Conservation (phyloP, 2,888 invertebrate species). For the Caenorhabditis plicata region DNA sequence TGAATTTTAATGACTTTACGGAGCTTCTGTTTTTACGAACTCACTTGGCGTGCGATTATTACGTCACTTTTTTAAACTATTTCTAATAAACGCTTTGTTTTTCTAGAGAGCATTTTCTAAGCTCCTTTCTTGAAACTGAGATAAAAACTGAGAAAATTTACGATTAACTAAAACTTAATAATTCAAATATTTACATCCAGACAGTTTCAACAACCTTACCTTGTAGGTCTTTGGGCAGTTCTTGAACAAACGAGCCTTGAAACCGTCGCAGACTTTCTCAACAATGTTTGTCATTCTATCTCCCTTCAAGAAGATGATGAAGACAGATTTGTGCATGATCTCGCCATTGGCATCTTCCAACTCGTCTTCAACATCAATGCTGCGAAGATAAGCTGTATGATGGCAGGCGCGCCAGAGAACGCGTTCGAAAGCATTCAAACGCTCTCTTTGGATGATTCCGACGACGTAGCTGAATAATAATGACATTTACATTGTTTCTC, state of each 20-base stretch:
- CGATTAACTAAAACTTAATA: too few species aligned
- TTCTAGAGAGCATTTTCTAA: too few species aligned
- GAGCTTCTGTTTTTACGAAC: too few species aligned
- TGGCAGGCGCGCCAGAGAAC: conserved; percentile 97
- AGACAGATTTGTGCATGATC: conserved; percentile 91
- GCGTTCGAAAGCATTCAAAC: conserved; percentile 90
- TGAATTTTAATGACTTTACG: too few species aligned
- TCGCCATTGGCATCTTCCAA: conserved; percentile 86
- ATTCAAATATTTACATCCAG: too few species aligned
- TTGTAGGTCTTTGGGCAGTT: conserved; percentile 97
- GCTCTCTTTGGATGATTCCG: conserved; percentile 90
- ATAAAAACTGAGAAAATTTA: too few species aligned
- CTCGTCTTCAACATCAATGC: conserved; percentile 85
- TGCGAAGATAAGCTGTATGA: conserved; percentile 75
- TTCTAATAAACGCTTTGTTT: too few species aligned
- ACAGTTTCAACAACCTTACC: conserved; percentile 70
- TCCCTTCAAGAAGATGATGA: conserved; percentile 79
- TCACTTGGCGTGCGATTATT: too few species aligned
- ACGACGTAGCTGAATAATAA: conserved; percentile 82
- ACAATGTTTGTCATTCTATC: conserved; percentile 93
- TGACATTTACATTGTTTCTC: conserved; percentile 1
- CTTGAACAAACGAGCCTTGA: conserved; percentile 84
- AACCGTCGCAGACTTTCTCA: conserved; percentile 74
- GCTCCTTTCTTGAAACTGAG: too few species aligned
- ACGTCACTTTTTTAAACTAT: too few species aligned